Percentiles rank a stretch among this genome's conserved stretches.
Conservation (phyloP, 1,140 invertebrate species). For the Theocolax elegans region DNA sequence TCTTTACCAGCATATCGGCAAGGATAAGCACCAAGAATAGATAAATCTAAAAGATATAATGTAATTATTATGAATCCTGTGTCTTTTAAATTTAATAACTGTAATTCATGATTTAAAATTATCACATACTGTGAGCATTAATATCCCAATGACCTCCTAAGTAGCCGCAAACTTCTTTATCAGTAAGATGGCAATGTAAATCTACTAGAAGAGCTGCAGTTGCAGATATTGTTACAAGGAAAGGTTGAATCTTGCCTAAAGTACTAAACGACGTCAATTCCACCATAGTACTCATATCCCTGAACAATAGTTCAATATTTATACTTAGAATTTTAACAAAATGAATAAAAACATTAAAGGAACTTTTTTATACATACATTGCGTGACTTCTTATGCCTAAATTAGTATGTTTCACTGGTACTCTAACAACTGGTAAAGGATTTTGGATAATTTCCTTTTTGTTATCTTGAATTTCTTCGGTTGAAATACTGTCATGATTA, state of each 20-base stretch:
- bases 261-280: conserved; percentile 88
- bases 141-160: conserved; percentile 94
- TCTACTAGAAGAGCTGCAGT: conserved; percentile 90
- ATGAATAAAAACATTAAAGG: conserved; percentile 11
- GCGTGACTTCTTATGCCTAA: conserved; percentile 66
- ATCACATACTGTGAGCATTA: conserved; percentile 87
- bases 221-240: conserved; percentile 87
- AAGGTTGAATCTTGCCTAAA: conserved; percentile 91
- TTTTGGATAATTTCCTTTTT: conserved; percentile 24
- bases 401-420: conserved; percentile 66
- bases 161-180: conserved; percentile 93
- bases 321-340: conserved; percentile 27
- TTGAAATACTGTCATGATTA: not conserved
- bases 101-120: not conserved
- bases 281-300: conserved; percentile 88
- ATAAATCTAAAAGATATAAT: conserved; percentile 74
- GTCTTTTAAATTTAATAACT: not conserved
- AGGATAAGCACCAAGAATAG: conserved; percentile 90
- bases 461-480: conserved; percentile 29
- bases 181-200: conserved; percentile 92
- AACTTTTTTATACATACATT: conserved; percentile 52
- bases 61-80: not conserved
- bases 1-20: conserved; percentile 86
- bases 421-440: conserved; percentile 54
- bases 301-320: no score